Evolutionary conservation across 2,113 vertebrate genomes (phyloP), one percentile per base, ranked within the genome.

Genomic region (Scomber colias): DNA sequence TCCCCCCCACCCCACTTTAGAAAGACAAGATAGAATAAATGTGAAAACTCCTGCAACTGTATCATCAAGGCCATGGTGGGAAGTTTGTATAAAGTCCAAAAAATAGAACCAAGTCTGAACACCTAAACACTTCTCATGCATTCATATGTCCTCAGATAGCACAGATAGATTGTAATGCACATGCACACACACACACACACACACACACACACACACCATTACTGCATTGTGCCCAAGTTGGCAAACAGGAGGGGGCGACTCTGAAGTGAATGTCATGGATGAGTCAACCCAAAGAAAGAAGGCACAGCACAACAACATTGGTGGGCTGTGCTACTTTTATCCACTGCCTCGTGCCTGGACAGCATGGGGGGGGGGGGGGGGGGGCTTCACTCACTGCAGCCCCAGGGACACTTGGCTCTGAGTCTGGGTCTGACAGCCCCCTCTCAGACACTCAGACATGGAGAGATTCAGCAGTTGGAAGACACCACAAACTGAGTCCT

Each of bases 281-380:
- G 85, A 88, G 53, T 81, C 80, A 73, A 69, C 68, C 54, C 62
- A 53, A 62, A 84, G 77, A 85, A 84, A 83, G 62, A 35, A 17
- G 48, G 31, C 61, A 11, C 9, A 1, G 2, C 69, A 48, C 69
- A 51, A 68, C 66, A 60, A 35, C 72, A 51, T 54, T 40, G 62
- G 53, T 79, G 75, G 83, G 76, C 85, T 67, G 73, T 81, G 75
- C 81, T 64, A 12, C 75, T 83, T 86, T 75, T 57, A 79, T 88
- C 70, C 10, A 3, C 44, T 31, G 78, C 75, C 81, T 63, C 46
- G 49, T 86, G 79, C 51, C 54, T 21, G 64, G 65, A 70, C 1
- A 1, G 13, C 67, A 55, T 0, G 57, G 56, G 60, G 24, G 24
- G 24, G 24, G 24, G 24, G 57, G 56, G 60, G 57, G 56, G 60